Percentiles rank a stretch among this genome's conserved stretches.
phyloP scores from a whole-genome alignment of 2,888 invertebrate species.

The Maniola hyperantus region DNA sequence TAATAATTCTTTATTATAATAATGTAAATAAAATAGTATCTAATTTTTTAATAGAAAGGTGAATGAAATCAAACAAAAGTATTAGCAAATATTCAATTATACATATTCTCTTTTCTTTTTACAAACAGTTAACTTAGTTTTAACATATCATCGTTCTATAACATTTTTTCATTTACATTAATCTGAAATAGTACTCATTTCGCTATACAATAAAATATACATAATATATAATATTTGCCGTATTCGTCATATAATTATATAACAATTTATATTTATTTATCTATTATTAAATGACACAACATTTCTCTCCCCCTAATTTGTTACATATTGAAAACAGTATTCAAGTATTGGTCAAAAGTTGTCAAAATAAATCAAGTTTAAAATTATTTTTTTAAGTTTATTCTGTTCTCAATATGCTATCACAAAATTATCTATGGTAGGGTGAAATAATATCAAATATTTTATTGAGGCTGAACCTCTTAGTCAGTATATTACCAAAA shows the following conservation, averaged over 20 bases:
- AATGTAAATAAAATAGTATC: not conserved
- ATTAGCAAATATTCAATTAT: conserved; percentile 80
- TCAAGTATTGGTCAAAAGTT: conserved; percentile 36
- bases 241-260: conserved; percentile 77
- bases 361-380: conserved; percentile 20
- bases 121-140: conserved; percentile 82
- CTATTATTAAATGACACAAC: conserved; percentile 79
- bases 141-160: conserved; percentile 78
- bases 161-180: conserved; percentile 79
- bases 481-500: conserved; percentile 45
- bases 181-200: conserved; percentile 78
- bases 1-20: too few species aligned
- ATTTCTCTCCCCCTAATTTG: conserved; percentile 66
- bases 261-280: conserved; percentile 70
- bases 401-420: conserved; percentile 46
- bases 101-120: conserved; percentile 80
- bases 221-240: conserved; percentile 64
- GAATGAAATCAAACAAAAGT: conserved; percentile 63
- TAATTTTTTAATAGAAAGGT: not conserved
- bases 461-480: conserved; percentile 40
- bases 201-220: conserved; percentile 81
- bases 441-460: conserved; percentile 44
- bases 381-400: conserved; percentile 23
- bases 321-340: conserved; percentile 60
- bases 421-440: conserved; percentile 46